A percentile compares a stretch with the other conserved stretches of the same genome.
phyloP scores from a whole-genome alignment of 1,140 invertebrate species.

The Whitmania pigra region DNA sequence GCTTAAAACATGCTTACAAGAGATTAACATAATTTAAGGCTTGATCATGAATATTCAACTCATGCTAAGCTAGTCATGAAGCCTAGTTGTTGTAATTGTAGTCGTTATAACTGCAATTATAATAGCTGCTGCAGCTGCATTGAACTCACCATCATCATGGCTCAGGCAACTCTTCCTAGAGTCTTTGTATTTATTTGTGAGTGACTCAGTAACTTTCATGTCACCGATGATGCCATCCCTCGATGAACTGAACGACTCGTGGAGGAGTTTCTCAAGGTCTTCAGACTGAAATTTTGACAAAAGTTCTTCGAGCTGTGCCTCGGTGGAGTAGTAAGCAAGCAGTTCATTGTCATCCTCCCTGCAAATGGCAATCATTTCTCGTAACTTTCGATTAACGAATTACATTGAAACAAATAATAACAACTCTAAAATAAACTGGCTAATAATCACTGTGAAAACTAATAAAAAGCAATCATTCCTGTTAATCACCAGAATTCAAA shows the following conservation, averaged over 20 bases:
- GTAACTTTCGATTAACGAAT: no score
- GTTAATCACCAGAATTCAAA: not conserved
- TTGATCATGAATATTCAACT: no score
- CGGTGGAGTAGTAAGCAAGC: slow-evolving; percentile 63
- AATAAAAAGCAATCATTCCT: not conserved
- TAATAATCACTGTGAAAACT: no score
- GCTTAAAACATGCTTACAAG: no score
- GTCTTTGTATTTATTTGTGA: slow-evolving; percentile 73
- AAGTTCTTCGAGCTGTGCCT: slow-evolving; percentile 67
- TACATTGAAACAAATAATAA: no score
- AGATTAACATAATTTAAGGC: no score
- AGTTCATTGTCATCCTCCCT: not conserved
- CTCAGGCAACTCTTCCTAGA: slow-evolving; percentile 63
- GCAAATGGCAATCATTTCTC: not conserved
- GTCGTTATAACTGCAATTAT: no score
- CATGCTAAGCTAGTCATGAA: not conserved
- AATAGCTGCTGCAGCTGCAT: no score
- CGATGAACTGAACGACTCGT: slow-evolving; percentile 62
- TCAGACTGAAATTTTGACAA: slow-evolving; percentile 59
- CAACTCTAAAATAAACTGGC: no score
- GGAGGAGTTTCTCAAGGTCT: slow-evolving; percentile 70
- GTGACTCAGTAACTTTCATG: slow-evolving; percentile 78
- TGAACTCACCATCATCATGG: slow-evolving; percentile 4
- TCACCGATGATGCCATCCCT: slow-evolving; percentile 77
- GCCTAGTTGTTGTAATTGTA: not conserved